These are phyloP conservation scores for Tiaroga cobitis DNA, from an alignment of 2,797 vertebrate genomes.

Conservation along the genomic window DNA sequence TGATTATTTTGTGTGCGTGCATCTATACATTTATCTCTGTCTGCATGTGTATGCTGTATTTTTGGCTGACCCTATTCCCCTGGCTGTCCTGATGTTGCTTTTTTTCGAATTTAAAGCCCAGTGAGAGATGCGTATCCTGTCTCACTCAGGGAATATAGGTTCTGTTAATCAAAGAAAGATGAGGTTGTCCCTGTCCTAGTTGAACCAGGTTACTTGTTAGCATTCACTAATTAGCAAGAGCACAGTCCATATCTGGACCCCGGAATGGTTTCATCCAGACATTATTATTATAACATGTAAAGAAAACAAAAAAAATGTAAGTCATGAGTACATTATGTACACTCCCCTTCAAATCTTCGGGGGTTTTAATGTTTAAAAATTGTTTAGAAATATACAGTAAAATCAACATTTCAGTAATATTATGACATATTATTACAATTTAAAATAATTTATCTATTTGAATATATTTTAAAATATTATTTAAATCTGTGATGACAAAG, in stretches of 20 bases:
- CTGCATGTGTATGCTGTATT: slow-evolving; percentile 30
- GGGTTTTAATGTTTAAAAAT: neutral
- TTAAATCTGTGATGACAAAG: neutral
- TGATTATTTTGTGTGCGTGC: neutral
- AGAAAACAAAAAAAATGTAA: neutral
- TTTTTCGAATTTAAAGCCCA: slow-evolving; percentile 42
- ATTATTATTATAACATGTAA: neutral
- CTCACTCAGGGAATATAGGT: slow-evolving; percentile 38
- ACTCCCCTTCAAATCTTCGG: neutral
- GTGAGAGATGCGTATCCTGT: slow-evolving; percentile 26
- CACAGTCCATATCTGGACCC: neutral
- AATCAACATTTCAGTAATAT: neutral
- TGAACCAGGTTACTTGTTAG: slow-evolving; percentile 16
- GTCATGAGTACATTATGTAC: neutral
- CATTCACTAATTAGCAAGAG: neutral
- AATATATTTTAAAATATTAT: no score
- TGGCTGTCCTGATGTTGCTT: slow-evolving; percentile 30
- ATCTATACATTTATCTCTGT: slow-evolving; percentile 28
- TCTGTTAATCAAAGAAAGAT: slow-evolving; percentile 43
- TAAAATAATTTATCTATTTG: no score
- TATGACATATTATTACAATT: neutral
- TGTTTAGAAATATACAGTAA: neutral
- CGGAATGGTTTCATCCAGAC: neutral
- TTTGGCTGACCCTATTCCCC: slow-evolving; percentile 20
- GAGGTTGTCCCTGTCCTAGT: slow-evolving; percentile 35